A percentile compares a stretch with the other conserved stretches of the same genome.
These are phyloP conservation scores for Lasioglossum vierecki DNA, from an alignment of 2,888 invertebrate species.

Conservation along the genomic window DNA sequence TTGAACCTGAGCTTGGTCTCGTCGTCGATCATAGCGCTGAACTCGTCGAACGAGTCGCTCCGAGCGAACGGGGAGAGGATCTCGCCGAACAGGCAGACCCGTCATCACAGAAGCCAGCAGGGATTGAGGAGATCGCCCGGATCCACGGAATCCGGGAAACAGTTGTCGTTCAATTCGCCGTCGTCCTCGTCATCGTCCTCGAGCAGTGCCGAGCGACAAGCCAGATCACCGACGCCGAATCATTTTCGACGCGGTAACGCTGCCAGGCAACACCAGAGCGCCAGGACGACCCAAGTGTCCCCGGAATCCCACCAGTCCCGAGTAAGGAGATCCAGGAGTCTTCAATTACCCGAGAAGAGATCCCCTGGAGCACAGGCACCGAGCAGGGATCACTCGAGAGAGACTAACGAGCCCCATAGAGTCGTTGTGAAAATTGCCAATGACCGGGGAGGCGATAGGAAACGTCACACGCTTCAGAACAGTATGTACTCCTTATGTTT, in stretches of 20 bases:
- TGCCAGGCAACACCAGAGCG: slow-evolving; percentile 74
- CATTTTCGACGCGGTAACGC: slow-evolving; percentile 74
- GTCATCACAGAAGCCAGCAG: slow-evolving; percentile 74
- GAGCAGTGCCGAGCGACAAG: slow-evolving; percentile 76
- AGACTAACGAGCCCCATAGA: slow-evolving; percentile 81
- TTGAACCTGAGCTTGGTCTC: slow-evolving; percentile 83
- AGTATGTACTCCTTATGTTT: slow-evolving; percentile 72
- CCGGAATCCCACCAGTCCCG: slow-evolving; percentile 80
- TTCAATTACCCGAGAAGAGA: slow-evolving; percentile 87
- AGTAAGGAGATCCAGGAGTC: slow-evolving; percentile 86
- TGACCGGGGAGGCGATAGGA: slow-evolving; percentile 76
- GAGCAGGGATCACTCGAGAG: slow-evolving; percentile 82
- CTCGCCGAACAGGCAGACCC: slow-evolving; percentile 73
- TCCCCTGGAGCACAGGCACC: slow-evolving; percentile 83
- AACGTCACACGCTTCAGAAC: slow-evolving; percentile 77
- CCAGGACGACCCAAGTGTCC: slow-evolving; percentile 74
- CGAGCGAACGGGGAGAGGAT: slow-evolving; percentile 75
- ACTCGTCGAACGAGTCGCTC: slow-evolving; percentile 80
- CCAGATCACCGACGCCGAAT: slow-evolving; percentile 79
- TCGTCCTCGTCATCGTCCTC: slow-evolving; percentile 77
- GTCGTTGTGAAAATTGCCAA: slow-evolving; percentile 82
- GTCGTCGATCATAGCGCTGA: slow-evolving; percentile 72
- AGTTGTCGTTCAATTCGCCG: slow-evolving; percentile 76
- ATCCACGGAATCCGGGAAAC: slow-evolving; percentile 79
- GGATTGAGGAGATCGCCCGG: slow-evolving; percentile 80